Conservation (phyloP, 2,113 vertebrate species). For the Chrysochloris asiatica region DNA sequence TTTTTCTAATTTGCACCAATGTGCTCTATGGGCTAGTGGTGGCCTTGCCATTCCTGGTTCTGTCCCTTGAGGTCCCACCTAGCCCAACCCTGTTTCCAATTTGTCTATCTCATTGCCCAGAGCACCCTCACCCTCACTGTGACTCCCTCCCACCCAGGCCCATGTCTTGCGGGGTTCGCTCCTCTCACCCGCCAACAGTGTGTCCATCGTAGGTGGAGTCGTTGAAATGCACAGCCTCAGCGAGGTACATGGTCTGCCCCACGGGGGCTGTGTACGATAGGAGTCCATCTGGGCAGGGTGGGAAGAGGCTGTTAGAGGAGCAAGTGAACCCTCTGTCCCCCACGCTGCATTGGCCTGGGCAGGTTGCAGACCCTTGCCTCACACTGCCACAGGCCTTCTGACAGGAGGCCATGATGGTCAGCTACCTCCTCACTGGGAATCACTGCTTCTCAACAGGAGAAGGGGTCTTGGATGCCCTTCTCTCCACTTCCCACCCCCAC, state of each 20-base stretch:
- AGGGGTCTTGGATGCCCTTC: background rate
- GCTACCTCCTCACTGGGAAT: background rate
- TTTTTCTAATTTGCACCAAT: background rate
- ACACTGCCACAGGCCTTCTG: background rate
- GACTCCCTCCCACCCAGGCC: background rate
- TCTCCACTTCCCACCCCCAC: rapidly evolving
- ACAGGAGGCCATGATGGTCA: background rate
- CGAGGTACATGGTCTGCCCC: constrained; percentile 91
- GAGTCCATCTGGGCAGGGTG: constrained; percentile 87
- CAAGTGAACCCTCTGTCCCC: background rate
- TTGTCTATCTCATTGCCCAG: background rate
- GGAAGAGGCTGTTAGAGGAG: background rate
- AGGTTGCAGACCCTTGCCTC: background rate
- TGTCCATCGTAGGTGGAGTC: constrained; percentile 96
- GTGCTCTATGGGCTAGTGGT: background rate
- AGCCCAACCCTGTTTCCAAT: background rate
- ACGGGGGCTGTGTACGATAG: constrained; percentile 91
- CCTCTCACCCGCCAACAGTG: constrained; percentile 86
- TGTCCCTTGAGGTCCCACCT: background rate
- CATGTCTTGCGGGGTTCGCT: rapidly evolving
- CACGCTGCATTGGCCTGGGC: background rate
- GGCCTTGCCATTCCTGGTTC: background rate
- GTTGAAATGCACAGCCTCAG: constrained; percentile 88
- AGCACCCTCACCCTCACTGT: background rate
- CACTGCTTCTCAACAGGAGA: background rate